A percentile compares a stretch with the other conserved stretches of the same genome.
Evolutionary conservation across 2,888 invertebrate genomes (phyloP).

Genomic region (Drosophila paranaensis): DNA sequence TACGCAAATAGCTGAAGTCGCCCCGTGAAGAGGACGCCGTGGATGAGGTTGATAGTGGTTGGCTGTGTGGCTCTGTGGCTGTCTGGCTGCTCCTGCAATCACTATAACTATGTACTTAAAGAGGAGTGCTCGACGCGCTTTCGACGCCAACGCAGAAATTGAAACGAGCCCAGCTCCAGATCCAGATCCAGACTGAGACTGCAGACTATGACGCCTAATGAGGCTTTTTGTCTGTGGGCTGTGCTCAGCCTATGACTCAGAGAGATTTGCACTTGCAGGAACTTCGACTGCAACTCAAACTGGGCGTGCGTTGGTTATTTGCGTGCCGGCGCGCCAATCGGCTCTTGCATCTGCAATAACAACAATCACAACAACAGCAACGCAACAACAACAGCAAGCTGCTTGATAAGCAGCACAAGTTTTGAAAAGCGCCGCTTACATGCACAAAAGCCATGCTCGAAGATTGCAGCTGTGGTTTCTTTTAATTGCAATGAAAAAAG

Average conservation of each 20-base stretch:
- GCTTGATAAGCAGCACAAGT: slow-evolving; percentile 64
- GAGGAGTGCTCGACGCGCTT: slow-evolving; percentile 78
- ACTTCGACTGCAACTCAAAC: slow-evolving; percentile 26
- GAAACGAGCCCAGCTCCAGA: slow-evolving; percentile 57
- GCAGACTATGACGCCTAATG: slow-evolving; percentile 69
- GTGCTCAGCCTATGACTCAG: slow-evolving; percentile 59
- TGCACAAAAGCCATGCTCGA: slow-evolving; percentile 76
- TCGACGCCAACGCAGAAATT: slow-evolving; percentile 79
- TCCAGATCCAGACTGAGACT: slow-evolving; percentile 15
- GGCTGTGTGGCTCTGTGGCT: slow-evolving; percentile 8
- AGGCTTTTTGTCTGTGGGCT: slow-evolving; percentile 75
- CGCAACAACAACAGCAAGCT: slow-evolving; percentile 37
- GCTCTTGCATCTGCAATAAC: slow-evolving; percentile 71
- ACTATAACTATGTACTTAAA: slow-evolving; percentile 73
- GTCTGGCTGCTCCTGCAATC: slow-evolving; percentile 62
- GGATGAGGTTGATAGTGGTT: slow-evolving; percentile 27
- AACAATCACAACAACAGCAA: slow-evolving; percentile 59
- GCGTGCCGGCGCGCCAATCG: slow-evolving; percentile 70
- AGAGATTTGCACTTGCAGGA: slow-evolving; percentile 64
- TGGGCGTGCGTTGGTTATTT: slow-evolving; percentile 67
- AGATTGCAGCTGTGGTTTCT: slow-evolving; percentile 71
- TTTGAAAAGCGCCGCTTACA: slow-evolving; percentile 75
- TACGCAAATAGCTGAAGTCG: slow-evolving; percentile 78
- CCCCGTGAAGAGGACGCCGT: slow-evolving; percentile 13
- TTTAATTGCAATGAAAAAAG: slow-evolving; percentile 72